A percentile compares a stretch with the other conserved stretches of the same genome.
phyloP scores from a whole-genome alignment of 2,888 invertebrate genomes.

The Mythimna lalbum region DNA sequence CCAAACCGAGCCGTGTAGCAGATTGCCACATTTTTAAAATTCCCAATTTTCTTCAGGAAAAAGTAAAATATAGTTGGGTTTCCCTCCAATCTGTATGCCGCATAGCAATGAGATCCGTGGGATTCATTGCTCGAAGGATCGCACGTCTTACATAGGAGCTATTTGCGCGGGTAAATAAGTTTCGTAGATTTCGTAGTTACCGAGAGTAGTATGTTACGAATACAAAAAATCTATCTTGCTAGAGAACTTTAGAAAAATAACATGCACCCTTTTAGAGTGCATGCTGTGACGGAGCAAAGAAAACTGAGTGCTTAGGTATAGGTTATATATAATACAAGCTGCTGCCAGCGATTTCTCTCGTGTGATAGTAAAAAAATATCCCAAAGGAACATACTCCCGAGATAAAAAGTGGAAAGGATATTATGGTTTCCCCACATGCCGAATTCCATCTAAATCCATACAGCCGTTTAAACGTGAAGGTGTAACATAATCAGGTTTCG shows the following conservation, averaged over 20 bases:
- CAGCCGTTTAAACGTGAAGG: no score
- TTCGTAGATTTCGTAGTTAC: constrained; percentile 43
- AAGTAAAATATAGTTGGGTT: constrained; percentile 62
- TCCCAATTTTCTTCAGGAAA: constrained; percentile 51
- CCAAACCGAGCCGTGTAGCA: background rate
- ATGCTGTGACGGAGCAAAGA: background rate
- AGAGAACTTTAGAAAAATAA: constrained; percentile 42
- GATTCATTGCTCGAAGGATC: constrained; percentile 57
- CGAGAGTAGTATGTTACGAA: constrained; percentile 18
- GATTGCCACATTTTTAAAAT: constrained; percentile 40
- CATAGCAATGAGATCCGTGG: constrained; percentile 60
- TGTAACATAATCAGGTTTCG: no score
- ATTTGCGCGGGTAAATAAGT: constrained; percentile 59
- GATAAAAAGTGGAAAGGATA: no score
- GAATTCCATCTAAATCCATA: no score
- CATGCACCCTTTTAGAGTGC: constrained; percentile 14
- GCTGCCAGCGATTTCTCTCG: no score
- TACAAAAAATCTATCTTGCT: constrained; percentile 36
- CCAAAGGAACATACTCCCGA: no score
- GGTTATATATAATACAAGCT: background rate
- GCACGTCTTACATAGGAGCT: constrained; percentile 51
- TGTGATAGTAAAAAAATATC: no score
- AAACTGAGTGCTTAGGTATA: constrained; percentile 1
- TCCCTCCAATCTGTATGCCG: constrained; percentile 58
- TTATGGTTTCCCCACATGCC: no score